Base-by-base conservation (phyloP, 35 echinoderm and acorn worm species). In the Hemicentrotus pulcherrimus region DNA sequence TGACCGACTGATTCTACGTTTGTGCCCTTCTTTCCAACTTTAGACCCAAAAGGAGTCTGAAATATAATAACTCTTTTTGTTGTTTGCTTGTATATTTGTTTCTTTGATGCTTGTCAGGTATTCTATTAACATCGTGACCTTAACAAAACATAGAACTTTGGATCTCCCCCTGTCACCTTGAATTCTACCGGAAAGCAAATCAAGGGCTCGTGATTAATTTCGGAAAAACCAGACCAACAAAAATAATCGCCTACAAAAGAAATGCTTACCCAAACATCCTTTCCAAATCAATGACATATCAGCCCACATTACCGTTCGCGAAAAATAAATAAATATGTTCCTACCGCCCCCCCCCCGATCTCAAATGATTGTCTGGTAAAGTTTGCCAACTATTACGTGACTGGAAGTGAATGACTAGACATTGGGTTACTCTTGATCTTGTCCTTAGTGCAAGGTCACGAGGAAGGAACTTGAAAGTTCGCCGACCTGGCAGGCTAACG, bases 401-500 rank as follows among this genome's bases (percentile, higher is more conserved):
- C 88, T 90, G 32, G 88, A 90, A 90, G 88, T 90, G 15, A 24
- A 46, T 41, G 88, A 90, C 88, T 90, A 90, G 88, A 90, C 88
- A 41, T 32, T 19, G 88, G 88, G 88, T 90, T 90, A 90, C 88
- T 32, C 32, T 90, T 18, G 65, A 78, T 78, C 65, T 33, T 90
- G 33, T 45, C 9, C 88, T 47, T 45, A 8, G n/a, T 45, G 15
- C 88, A 90, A 90, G 88, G 88, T 47, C 31, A 46, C 32, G 30
- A 13, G 88, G 88, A 90, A 90, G 88, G 88, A 45, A 78, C 19
- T 78, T n/a, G 65, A 90, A 90, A 90, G 88, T 90, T 90, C 88
- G 88, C 46, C 32, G 88, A 90, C 88, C 88, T 47, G 32, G 88
- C 32, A 47, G 31, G 12, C 32, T 33, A 35, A 46, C 31, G 24